A percentile compares a stretch with the other conserved stretches of the same genome.
Conservation (phyloP, 2,797 vertebrate genomes). For the Buceros bicornis region DNA sequence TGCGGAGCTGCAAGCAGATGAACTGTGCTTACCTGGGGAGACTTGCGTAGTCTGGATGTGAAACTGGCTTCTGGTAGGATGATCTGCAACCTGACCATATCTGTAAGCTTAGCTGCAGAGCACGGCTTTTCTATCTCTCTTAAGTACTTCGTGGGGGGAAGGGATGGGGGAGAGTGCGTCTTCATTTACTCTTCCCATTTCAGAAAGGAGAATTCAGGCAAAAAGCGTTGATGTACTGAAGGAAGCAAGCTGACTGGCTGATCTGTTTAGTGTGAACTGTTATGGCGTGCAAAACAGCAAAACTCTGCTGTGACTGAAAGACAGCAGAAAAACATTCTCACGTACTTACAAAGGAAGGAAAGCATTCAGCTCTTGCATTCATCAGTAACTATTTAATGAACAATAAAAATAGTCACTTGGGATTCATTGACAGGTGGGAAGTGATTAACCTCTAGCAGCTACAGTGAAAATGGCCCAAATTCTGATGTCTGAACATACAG, state of each 20-base stretch:
- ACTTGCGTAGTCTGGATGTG: neutral
- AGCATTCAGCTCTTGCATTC: neutral
- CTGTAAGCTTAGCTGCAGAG: neutral
- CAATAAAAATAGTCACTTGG: constrained; percentile 16
- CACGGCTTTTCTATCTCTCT: neutral
- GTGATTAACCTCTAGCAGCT: constrained; percentile 25
- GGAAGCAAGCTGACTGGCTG: neutral
- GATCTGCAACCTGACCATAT: neutral
- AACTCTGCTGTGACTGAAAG: neutral
- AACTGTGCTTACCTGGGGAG: neutral
- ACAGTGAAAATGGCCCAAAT: neutral
- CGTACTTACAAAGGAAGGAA: neutral
- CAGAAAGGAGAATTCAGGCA: rapidly evolving
- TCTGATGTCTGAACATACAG: neutral
- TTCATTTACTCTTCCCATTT: neutral
- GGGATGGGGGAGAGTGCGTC: neutral
- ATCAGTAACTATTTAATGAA: constrained; percentile 54
- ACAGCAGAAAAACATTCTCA: neutral
- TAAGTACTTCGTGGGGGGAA: neutral
- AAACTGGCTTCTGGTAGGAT: neutral
- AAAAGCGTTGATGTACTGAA: neutral
- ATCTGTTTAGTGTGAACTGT: neutral
- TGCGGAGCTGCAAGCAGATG: neutral
- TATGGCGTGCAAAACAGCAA: neutral
- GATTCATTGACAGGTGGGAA: constrained; percentile 52